Percentiles rank a stretch among this genome's conserved stretches.
Evolutionary conservation across 2,888 invertebrate genomes (phyloP).

Genomic region (Drosophila sordidula): DNA sequence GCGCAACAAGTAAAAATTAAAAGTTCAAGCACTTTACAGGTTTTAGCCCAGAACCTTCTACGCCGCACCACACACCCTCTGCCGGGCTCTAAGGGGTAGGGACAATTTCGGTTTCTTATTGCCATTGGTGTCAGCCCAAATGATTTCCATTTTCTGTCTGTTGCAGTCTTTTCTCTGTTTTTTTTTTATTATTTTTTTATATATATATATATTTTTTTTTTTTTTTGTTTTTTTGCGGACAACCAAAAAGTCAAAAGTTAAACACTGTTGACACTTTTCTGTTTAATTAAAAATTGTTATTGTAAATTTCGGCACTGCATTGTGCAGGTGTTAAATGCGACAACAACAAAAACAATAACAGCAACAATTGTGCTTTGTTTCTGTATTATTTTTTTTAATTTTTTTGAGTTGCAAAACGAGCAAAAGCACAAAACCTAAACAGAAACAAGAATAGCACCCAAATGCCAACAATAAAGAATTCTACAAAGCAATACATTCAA

Average conservation of each 20-base stretch:
- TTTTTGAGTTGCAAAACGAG: conserved; percentile 25
- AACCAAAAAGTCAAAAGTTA: conserved; percentile 67
- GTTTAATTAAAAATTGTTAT: conserved; percentile 52
- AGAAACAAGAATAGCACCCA: conserved; percentile 3
- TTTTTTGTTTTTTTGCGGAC: conserved; percentile 3
- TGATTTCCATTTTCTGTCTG: conserved; percentile 36
- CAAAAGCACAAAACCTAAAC: conserved; percentile 6
- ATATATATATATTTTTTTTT: conserved; percentile 4
- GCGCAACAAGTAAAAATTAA: conserved; percentile 38
- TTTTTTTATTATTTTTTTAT: conserved; percentile 16
- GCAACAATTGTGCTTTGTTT: conserved; percentile 42
- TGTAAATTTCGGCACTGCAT: conserved; percentile 48
- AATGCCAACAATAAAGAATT: conserved; percentile 8
- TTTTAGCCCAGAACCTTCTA: conserved; percentile 39
- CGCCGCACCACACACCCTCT: neutral
- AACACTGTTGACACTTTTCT: conserved; percentile 70
- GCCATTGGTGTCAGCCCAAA: conserved; percentile 28
- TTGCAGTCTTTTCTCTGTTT: conserved; percentile 8
- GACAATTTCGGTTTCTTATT: conserved; percentile 14
- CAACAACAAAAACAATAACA: conserved; percentile 31
- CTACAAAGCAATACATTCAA: conserved; percentile 9
- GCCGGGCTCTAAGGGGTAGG: neutral
- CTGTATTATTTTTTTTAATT: conserved; percentile 29
- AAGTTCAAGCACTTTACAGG: conserved; percentile 69
- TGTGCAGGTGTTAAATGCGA: conserved; percentile 60